Evolutionary conservation across 2,797 vertebrate genomes (phyloP).

Genomic region (Halcyon badia): DNA sequence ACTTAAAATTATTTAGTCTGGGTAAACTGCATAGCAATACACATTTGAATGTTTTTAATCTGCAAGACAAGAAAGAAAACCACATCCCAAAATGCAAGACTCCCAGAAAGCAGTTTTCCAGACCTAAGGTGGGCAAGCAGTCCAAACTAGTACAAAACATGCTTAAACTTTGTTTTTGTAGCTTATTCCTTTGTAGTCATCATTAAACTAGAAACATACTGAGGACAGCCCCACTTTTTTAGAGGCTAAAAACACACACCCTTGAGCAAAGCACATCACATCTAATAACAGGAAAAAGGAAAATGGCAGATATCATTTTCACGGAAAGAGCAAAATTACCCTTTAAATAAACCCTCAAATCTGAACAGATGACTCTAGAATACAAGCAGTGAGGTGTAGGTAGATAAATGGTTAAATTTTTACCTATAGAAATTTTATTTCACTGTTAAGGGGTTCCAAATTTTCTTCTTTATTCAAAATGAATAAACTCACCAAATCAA

Average conservation of each 20-base stretch:
- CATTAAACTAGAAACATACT: neutral
- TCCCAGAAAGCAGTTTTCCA: neutral
- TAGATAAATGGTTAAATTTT: neutral
- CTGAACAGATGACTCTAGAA: neutral
- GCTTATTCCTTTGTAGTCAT: neutral
- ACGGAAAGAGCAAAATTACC: neutral
- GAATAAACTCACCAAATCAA: neutral
- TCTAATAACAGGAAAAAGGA: neutral
- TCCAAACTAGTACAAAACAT: neutral
- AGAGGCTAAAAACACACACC: neutral
- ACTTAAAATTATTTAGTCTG: neutral
- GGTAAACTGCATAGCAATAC: neutral
- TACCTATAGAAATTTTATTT: neutral
- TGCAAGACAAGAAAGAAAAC: neutral
- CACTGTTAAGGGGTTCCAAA: neutral
- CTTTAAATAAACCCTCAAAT: neutral
- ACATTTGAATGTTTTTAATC: neutral
- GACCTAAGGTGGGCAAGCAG: neutral
- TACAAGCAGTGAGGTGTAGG: neutral
- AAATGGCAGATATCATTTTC: neutral
- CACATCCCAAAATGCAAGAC: neutral
- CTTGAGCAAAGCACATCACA: neutral
- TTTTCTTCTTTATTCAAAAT: neutral
- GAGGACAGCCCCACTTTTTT: neutral
- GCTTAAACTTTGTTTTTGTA: neutral